These are phyloP conservation scores for Fukomys damarensis DNA, from an alignment of 2,113 vertebrate species.

Conservation along the genomic window DNA sequence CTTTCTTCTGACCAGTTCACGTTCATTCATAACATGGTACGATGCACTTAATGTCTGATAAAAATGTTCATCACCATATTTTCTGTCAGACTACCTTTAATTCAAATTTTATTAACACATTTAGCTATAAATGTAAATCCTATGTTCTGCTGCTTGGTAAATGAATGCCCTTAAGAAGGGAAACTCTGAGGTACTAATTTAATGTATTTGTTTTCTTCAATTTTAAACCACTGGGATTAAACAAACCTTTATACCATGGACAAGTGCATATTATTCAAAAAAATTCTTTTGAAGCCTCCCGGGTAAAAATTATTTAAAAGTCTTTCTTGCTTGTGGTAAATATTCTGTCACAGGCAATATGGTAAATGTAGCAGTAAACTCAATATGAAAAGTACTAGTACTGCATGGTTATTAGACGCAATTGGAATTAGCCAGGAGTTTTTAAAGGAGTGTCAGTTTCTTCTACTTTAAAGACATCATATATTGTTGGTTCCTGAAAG, in stretches of 20 bases:
- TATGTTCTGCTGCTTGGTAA: neutral
- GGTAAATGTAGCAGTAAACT: neutral
- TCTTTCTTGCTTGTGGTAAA: slow-evolving; percentile 34
- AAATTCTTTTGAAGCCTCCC: neutral
- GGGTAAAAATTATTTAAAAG: slow-evolving; percentile 47
- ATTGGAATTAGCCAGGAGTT: slow-evolving; percentile 26
- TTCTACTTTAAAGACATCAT: neutral
- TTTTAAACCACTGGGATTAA: neutral
- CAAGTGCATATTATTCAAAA: slow-evolving; percentile 9
- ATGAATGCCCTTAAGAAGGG: neutral
- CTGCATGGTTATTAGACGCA: neutral
- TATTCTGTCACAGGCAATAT: slow-evolving; percentile 44
- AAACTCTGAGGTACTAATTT: neutral
- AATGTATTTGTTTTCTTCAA: neutral
- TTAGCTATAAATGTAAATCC: neutral
- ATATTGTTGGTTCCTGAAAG: neutral
- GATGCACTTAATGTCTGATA: neutral
- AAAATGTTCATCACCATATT: neutral
- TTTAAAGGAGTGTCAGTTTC: neutral
- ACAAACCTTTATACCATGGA: neutral
- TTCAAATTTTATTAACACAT: neutral
- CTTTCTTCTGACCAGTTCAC: neutral
- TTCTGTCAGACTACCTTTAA: neutral
- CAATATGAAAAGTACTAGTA: neutral
- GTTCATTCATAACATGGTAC: neutral